phyloP scores from a whole-genome alignment of 2,113 vertebrate genomes.

The Cynopterus brachyotis region DNA sequence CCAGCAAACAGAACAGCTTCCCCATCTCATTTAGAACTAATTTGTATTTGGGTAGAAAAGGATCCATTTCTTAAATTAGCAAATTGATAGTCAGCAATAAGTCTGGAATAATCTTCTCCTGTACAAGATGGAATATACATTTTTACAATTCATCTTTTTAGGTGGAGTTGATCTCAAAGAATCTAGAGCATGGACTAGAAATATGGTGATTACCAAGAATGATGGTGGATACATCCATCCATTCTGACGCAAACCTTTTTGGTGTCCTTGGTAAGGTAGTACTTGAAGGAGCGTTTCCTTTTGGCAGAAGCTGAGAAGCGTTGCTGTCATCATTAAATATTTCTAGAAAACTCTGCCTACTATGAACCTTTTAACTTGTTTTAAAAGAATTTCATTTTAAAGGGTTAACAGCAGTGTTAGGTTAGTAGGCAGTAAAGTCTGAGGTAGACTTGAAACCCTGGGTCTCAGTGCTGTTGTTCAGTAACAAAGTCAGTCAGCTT shows the following conservation, averaged over 20 bases:
- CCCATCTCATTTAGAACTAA: background rate
- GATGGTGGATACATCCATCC: fast-evolving
- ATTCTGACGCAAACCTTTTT: background rate
- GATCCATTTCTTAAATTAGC: background rate
- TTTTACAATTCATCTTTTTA: background rate
- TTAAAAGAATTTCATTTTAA: background rate
- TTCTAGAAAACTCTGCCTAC: background rate
- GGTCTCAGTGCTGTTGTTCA: constrained; percentile 49
- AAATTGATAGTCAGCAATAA: background rate
- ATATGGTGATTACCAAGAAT: background rate
- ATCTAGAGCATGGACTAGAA: background rate
- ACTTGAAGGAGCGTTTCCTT: background rate
- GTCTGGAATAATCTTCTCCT: background rate
- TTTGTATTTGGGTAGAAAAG: background rate
- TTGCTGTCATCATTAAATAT: background rate
- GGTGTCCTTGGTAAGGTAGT: background rate
- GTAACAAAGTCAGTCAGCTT: constrained; percentile 41
- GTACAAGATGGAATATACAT: background rate
- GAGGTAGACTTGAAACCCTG: background rate
- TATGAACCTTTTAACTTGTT: background rate
- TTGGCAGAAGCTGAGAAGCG: background rate
- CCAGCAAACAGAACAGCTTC: background rate
- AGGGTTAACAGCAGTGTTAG: background rate
- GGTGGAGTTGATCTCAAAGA: background rate
- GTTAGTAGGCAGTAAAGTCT: background rate